phyloP scores from a whole-genome alignment of 2,113 vertebrate genomes.

The Sciurus niger region DNA sequence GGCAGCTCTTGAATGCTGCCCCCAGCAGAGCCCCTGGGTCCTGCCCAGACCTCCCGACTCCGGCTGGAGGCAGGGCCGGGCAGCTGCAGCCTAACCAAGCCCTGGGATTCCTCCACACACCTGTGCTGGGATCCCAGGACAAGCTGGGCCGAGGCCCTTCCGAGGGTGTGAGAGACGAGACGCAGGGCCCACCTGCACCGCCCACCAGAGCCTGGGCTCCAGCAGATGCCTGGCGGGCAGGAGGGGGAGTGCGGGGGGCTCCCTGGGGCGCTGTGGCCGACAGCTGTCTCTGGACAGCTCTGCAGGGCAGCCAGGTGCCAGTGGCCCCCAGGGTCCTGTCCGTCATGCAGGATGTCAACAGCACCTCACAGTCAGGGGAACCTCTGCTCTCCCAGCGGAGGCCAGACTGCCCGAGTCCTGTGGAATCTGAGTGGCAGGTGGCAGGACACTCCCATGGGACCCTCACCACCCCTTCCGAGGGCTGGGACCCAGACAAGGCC shows the following conservation, averaged over 20 bases:
- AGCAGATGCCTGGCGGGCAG: accelerated
- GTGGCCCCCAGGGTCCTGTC: not conserved
- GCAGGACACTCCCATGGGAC: no score
- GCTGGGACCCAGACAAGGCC: no score
- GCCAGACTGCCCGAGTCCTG: not conserved
- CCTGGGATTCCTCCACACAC: accelerated
- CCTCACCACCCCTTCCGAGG: not conserved
- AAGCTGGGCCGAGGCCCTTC: not conserved
- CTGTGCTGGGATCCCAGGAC: accelerated
- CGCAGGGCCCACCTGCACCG: not conserved
- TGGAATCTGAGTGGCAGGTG: not conserved
- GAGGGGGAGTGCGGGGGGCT: not conserved
- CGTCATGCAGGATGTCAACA: not conserved
- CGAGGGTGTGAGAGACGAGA: not conserved
- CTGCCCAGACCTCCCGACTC: not conserved
- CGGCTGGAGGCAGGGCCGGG: not conserved
- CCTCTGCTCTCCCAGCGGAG: not conserved
- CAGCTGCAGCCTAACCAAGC: no score
- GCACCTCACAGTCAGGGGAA: not conserved
- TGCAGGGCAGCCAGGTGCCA: accelerated
- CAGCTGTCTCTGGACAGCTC: not conserved
- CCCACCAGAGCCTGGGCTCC: not conserved
- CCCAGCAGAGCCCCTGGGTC: no score
- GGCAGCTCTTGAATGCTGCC: accelerated
- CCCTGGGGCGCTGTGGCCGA: not conserved